Evolutionary conservation across 2,888 invertebrate species (phyloP).

Genomic region (Mythimna lalbum): DNA sequence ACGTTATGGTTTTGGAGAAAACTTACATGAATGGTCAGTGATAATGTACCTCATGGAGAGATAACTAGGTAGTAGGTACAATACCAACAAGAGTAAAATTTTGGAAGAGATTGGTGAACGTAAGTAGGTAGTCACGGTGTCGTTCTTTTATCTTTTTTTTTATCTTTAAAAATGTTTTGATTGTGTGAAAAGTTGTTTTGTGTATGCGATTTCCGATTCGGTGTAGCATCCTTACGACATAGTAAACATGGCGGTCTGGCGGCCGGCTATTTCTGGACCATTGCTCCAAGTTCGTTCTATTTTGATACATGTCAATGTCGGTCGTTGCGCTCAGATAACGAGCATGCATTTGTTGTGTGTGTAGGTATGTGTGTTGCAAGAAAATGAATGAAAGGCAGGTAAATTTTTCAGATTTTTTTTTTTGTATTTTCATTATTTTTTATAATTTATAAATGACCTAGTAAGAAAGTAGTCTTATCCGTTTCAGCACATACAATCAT

Average conservation of each 20-base stretch:
- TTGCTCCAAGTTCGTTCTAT: conserved; percentile 70
- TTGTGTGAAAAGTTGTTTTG: not conserved
- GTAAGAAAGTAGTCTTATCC: conserved; percentile 91
- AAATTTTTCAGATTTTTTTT: conserved; percentile 88
- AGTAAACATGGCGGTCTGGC: conserved; percentile 31
- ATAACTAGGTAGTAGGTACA: too few species aligned
- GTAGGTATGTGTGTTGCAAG: conserved; percentile 4
- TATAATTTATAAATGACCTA: conserved; percentile 91
- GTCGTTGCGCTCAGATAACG: conserved; percentile 69
- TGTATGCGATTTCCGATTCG: not conserved
- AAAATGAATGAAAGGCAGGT: conserved; percentile 74
- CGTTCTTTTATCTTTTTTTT: too few species aligned
- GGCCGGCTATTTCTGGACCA: conserved; percentile 64
- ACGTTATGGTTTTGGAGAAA: too few species aligned
- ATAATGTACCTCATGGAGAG: too few species aligned
- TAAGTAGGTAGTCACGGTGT: too few species aligned
- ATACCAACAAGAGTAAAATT: too few species aligned
- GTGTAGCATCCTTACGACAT: conserved; percentile 10
- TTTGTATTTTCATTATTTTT: conserved; percentile 89
- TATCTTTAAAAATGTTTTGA: not conserved
- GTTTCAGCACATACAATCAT: conserved; percentile 91
- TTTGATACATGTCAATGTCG: conserved; percentile 83
- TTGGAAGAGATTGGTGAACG: too few species aligned
- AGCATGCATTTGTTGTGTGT: conserved; percentile 11
- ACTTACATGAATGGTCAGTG: too few species aligned